Evolutionary conservation across 2,888 invertebrate genomes (phyloP).

Genomic region (Ariolimax columbianus): DNA sequence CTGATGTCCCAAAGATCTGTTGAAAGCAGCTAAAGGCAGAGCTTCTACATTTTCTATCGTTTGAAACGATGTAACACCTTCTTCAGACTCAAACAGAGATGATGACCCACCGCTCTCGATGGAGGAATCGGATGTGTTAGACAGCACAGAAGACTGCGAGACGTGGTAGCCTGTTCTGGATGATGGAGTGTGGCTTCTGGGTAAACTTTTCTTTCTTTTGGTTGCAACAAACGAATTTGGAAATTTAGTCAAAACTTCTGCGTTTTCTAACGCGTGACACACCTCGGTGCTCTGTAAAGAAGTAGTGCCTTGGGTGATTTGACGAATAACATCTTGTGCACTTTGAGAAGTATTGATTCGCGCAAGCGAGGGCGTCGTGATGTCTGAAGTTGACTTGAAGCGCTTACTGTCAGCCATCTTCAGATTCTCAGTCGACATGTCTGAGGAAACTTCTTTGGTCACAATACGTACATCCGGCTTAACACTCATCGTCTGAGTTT

Average conservation of each 20-base stretch:
- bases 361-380: too few relatives aligned
- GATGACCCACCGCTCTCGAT: not conserved
- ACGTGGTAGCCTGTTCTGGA: not conserved
- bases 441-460: not conserved
- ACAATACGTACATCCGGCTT: not conserved
- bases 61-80: slow-evolving; percentile 40
- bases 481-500: not conserved
- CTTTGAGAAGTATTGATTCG: not conserved
- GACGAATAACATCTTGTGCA: not conserved
- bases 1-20: not conserved
- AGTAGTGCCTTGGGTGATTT: not conserved
- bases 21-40: not conserved
- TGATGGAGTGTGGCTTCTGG: not conserved
- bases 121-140: slow-evolving; percentile 3
- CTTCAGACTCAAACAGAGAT: slow-evolving; percentile 4
- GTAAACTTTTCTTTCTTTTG: slow-evolving; percentile 21
- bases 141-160: not conserved
- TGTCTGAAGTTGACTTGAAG: not conserved
- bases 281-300: too few relatives aligned
- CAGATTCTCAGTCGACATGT: not conserved
- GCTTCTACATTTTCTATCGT: not conserved
- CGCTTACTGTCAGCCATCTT: not conserved
- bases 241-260: slow-evolving; percentile 41
- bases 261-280: not conserved
- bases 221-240: slow-evolving; percentile 49